Conservation (phyloP, 2,797 vertebrate species). For the Platalea minor region DNA sequence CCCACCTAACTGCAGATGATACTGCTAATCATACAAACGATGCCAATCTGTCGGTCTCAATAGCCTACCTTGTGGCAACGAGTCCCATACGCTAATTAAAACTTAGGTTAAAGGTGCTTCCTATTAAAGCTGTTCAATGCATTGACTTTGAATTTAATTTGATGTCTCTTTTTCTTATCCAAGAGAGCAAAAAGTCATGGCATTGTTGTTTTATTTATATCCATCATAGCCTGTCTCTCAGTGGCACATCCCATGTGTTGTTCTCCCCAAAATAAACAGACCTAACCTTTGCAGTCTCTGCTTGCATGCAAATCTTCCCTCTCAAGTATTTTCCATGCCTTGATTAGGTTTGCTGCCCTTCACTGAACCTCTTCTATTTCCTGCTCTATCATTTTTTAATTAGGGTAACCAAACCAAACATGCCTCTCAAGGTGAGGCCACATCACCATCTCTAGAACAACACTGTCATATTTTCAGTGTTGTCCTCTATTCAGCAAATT, state of each 20-base stretch:
- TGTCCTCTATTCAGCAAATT: slow-evolving; percentile 60
- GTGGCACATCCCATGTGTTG: not conserved
- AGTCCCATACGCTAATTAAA: slow-evolving; percentile 36
- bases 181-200: not conserved
- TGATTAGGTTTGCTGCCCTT: slow-evolving; percentile 60
- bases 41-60: slow-evolving; percentile 11
- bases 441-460: slow-evolving; percentile 37
- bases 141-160: slow-evolving; percentile 45
- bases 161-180: not conserved
- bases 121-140: slow-evolving; percentile 32
- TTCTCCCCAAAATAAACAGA: slow-evolving; percentile 52
- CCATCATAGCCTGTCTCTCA: not conserved
- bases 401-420: slow-evolving; percentile 43
- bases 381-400: slow-evolving; percentile 56
- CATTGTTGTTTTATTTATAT: slow-evolving; percentile 21
- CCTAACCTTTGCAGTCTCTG: slow-evolving; percentile 41
- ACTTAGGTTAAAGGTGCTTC: slow-evolving; percentile 38
- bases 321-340: slow-evolving; percentile 22
- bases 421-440: slow-evolving; percentile 37
- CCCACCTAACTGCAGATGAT: not conserved
- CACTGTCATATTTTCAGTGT: slow-evolving; percentile 33
- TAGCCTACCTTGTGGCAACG: slow-evolving; percentile 18
- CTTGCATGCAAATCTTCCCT: slow-evolving; percentile 23
- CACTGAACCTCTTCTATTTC: slow-evolving; percentile 30
- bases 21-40: not conserved